A percentile compares a stretch with the other conserved stretches of the same genome.
Evolutionary conservation across 2,113 vertebrate species (phyloP).

Genomic region (Columbina picui): DNA sequence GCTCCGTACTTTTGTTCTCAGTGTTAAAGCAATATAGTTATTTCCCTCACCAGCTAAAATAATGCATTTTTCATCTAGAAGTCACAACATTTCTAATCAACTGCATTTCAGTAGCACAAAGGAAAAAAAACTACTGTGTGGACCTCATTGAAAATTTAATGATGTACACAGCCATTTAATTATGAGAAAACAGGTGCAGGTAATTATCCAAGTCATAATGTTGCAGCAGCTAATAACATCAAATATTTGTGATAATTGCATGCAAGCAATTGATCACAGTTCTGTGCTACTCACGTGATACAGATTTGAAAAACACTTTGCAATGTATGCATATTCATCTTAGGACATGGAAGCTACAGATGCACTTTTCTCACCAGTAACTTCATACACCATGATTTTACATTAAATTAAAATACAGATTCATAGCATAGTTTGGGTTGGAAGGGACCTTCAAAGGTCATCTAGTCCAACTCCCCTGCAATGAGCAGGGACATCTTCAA

Average conservation of each 20-base stretch:
- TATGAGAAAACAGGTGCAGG: constrained; percentile 50
- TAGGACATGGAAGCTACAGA: not conserved
- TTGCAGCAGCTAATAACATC: constrained; percentile 52
- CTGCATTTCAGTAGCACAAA: constrained; percentile 30
- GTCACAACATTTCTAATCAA: constrained; percentile 42
- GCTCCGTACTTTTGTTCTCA: not conserved
- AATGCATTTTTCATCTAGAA: constrained; percentile 30
- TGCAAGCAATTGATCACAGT: constrained; percentile 8
- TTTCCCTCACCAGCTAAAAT: constrained; percentile 14
- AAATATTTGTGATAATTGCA: constrained; percentile 62
- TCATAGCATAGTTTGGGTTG: no score
- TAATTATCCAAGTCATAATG: constrained; percentile 58
- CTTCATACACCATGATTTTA: not conserved
- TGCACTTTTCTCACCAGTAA: not conserved
- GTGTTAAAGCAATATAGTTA: constrained; percentile 5
- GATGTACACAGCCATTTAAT: constrained; percentile 45
- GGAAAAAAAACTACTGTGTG: not conserved
- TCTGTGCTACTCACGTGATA: not conserved
- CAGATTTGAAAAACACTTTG: not conserved
- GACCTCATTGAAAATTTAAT: constrained; percentile 44
- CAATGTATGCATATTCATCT: not conserved
- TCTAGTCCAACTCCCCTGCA: no score
- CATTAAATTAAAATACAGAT: not conserved
- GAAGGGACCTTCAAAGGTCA: no score
- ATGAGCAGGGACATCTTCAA: no score